These are phyloP conservation scores for Nothobranchius furzeri DNA, from an alignment of 2,113 vertebrate genomes.

Conservation along the genomic window DNA sequence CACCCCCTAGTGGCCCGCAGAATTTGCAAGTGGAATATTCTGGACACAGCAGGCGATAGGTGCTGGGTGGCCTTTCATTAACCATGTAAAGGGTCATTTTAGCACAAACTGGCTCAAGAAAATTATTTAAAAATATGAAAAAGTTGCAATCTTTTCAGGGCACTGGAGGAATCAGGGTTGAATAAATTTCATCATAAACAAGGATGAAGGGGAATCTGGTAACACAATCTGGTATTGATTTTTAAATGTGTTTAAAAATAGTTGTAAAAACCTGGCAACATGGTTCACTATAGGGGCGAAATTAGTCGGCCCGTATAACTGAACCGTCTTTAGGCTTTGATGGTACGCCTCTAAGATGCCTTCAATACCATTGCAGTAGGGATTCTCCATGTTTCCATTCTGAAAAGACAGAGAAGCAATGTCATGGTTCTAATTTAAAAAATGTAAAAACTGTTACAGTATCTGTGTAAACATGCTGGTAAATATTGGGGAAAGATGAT, in stretches of 20 bases:
- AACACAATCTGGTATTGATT: neutral
- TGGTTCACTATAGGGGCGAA: constrained; percentile 94
- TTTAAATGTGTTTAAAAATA: neutral
- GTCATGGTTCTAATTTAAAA: neutral
- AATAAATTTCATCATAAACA: constrained; percentile 18
- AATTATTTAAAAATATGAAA: too few species aligned
- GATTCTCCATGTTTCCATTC: constrained; percentile 93
- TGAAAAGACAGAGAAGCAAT: constrained; percentile 53
- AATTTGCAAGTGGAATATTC: too few species aligned
- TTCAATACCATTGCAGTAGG: constrained; percentile 91
- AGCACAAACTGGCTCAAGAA: too few species aligned
- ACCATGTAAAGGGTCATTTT: too few species aligned
- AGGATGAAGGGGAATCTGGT: neutral
- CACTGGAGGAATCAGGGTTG: constrained; percentile 46
- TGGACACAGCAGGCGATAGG: too few species aligned
- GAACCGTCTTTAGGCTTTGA: constrained; percentile 91
- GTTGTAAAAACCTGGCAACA: constrained; percentile 84
- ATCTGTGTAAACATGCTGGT: too few species aligned
- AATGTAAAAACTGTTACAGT: too few species aligned
- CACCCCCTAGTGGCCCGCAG: too few species aligned
- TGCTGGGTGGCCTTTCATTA: too few species aligned
- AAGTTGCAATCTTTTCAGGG: constrained; percentile 43
- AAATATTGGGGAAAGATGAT: too few species aligned
- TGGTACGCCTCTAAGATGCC: constrained; percentile 94
- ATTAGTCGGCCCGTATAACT: constrained; percentile 95